Base-by-base conservation (phyloP, 2,113 vertebrate species). In the Cathartes aura region DNA sequence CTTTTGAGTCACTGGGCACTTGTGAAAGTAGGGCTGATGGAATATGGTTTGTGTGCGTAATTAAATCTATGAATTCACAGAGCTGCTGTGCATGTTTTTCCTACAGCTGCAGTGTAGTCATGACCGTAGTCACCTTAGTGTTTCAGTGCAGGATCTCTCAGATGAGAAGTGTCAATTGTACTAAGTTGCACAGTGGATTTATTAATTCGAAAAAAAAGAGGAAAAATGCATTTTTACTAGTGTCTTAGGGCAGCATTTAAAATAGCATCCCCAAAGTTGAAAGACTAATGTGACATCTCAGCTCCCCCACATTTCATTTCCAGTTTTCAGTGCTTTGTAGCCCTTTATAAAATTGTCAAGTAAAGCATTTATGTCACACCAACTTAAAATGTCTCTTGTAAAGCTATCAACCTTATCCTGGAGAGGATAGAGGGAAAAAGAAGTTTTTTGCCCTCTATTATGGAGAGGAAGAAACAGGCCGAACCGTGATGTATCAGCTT, bases 311-410 rank as follows among this genome's bases (percentile, higher is more conserved):
- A 4, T 76, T 81, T 91, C 7, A 30, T 68, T 95, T 59, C 56
- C 78, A 72, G 38, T 87, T 93, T 76, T 82, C 59, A 60, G 10
- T 63, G 75, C 80, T 85, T 40, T 76, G 55, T 68, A 86, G 75
- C 80, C 59, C 56, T 95, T 85, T 75, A 73, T 87, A 76, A 94
- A 89, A 95, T 66, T 52, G 89, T 73, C 60, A 73, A 38, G 34
- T 64, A 73, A 74, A 91, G 60, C 79, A 32, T 72, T 88, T 63
- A 38, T 68, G 50, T 95, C 58, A 75, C 75, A 76, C 74, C 55
- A 50, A 23, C 17, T 11, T 72, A 62, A 93, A 91, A 63, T 13
- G 34, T 56, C 42, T 43, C 45, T 67, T 76, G 64, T 79, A 72
- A 93, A 90, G 75, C 59, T 79, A 48, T 88, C 68, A 84, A 32